Conservation (phyloP, 2,797 vertebrate genomes). For the Silurus lanzhouensis region DNA sequence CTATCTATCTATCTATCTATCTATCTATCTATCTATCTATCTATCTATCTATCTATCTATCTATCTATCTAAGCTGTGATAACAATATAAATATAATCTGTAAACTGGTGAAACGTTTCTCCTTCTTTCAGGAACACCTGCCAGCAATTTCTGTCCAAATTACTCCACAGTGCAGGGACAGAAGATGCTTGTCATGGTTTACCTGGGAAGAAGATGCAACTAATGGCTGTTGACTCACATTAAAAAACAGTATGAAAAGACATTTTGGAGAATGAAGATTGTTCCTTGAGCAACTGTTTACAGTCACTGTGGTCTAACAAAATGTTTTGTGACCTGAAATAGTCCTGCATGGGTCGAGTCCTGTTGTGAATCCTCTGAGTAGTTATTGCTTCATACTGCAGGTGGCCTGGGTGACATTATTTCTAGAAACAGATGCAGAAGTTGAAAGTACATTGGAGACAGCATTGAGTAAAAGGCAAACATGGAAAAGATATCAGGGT, state of each 20-base stretch:
- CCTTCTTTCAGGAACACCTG: not conserved
- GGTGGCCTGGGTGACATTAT: slow-evolving; percentile 13
- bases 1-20: too few relatives aligned
- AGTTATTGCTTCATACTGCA: not conserved
- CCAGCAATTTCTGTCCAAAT: not conserved
- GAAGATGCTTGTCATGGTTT: not conserved
- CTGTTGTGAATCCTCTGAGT: not conserved
- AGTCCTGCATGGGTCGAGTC: not conserved
- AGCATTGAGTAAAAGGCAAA: not conserved
- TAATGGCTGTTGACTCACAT: not conserved
- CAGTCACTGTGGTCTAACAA: not conserved
- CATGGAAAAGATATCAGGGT: not conserved
- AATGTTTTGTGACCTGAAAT: not conserved
- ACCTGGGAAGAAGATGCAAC: not conserved
- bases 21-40: too few relatives aligned
- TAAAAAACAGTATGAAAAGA: not conserved
- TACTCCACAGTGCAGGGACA: not conserved
- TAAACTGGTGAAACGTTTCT: not conserved
- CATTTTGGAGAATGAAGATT: not conserved
- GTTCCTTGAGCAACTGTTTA: not conserved
- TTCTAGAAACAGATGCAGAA: not conserved
- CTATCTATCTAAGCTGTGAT: not conserved
- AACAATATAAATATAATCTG: not conserved
- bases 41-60: too few relatives aligned
- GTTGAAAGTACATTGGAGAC: not conserved